Evolutionary conservation across 2,888 invertebrate species (phyloP).

Genomic region (Pemphredon lugubris): DNA sequence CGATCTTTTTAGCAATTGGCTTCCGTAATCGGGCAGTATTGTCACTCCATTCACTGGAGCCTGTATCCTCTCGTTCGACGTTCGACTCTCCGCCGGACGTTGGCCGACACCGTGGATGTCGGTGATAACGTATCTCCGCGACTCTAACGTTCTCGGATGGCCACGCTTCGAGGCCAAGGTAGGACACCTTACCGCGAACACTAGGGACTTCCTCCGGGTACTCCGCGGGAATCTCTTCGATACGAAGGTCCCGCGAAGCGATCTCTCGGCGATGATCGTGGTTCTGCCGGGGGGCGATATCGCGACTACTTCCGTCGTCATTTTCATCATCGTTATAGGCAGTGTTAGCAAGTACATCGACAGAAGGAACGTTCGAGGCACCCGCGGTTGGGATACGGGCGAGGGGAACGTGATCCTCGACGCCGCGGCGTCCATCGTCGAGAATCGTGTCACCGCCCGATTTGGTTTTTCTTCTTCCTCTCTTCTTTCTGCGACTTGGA

Average conservation of each 20-base stretch:
- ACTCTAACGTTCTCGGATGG: too few species aligned
- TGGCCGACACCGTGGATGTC: too few species aligned
- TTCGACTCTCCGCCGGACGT: background rate
- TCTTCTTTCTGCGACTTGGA: conserved; percentile 14
- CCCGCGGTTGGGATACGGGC: conserved; percentile 15
- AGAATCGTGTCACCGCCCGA: conserved; percentile 3
- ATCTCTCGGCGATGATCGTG: background rate
- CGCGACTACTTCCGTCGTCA: conserved; percentile 31
- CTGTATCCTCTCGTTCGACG: background rate
- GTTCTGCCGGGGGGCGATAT: conserved; percentile 25
- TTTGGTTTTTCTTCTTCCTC: background rate
- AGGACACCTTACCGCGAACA: too few species aligned
- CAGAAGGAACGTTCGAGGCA: conserved; percentile 45
- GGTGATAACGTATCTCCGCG: too few species aligned
- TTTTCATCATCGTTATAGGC: conserved; percentile 65
- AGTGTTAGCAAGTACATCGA: conserved; percentile 71
- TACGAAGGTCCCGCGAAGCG: too few species aligned
- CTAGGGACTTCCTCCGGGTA: background rate
- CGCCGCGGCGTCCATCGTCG: conserved; percentile 5
- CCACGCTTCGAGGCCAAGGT: too few species aligned
- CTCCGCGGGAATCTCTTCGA: conserved; percentile 20
- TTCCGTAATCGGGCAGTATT: conserved; percentile 67
- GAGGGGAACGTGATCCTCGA: too few species aligned
- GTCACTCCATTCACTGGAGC: too few species aligned
- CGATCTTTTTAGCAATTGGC: too few species aligned